Conservation (phyloP, 2,113 vertebrate genomes). For the Elanoides forficatus region DNA sequence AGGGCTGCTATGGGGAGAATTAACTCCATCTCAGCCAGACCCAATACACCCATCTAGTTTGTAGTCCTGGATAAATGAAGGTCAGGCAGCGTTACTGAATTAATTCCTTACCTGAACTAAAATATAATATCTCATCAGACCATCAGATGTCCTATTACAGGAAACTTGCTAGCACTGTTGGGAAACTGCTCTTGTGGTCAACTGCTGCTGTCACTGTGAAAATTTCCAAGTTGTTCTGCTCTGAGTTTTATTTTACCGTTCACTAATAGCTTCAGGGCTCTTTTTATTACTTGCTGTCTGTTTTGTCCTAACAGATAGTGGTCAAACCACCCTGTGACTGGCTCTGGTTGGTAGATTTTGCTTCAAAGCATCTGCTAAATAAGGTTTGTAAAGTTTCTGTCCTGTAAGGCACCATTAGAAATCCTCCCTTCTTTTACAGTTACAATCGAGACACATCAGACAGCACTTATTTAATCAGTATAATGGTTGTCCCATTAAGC, state of each 20-base stretch:
- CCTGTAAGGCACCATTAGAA: not conserved
- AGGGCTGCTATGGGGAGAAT: not conserved
- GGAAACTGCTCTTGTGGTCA: not conserved
- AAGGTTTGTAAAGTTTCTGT: not conserved
- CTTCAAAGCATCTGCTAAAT: not conserved
- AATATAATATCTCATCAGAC: not conserved
- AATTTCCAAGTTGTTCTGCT: not conserved
- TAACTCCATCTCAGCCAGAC: not conserved
- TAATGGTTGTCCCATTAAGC: not conserved
- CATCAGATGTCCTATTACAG: not conserved
- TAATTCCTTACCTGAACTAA: not conserved
- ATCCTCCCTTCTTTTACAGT: not conserved
- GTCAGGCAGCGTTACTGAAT: not conserved
- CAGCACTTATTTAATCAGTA: not conserved
- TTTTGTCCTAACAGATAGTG: not conserved
- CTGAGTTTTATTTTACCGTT: not conserved
- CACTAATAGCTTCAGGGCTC: not conserved
- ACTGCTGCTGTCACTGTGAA: not conserved
- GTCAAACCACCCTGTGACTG: not conserved
- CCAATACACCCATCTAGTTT: not conserved
- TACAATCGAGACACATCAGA: not conserved
- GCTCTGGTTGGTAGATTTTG: not conserved
- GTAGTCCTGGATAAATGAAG: not conserved
- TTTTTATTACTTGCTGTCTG: not conserved
- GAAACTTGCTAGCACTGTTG: not conserved